Evolutionary conservation across 2,797 vertebrate genomes (phyloP).

Genomic region (Babyrousa celebensis): DNA sequence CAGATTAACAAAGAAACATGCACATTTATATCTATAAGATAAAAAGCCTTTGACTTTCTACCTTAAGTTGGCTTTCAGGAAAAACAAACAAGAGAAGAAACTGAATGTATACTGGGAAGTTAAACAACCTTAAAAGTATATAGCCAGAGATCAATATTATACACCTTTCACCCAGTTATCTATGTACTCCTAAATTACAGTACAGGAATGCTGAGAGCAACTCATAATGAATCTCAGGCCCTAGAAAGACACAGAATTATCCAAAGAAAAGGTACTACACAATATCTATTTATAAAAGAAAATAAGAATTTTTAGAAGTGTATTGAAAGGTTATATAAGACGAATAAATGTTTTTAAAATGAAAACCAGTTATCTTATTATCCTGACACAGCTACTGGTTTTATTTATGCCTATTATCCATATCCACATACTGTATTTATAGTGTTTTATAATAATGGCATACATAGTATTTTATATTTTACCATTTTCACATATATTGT

Average conservation of each 20-base stretch:
- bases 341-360: conserved; percentile 29
- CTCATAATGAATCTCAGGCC: neutral
- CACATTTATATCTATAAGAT: neutral
- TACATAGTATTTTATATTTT: conserved; percentile 16
- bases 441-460: conserved; percentile 23
- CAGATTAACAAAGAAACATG: neutral
- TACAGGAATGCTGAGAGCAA: neutral
- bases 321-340: conserved; percentile 46
- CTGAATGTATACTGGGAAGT: neutral
- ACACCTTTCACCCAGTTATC: neutral
- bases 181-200: conserved; percentile 18
- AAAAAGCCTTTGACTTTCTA: neutral
- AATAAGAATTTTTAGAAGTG: conserved; percentile 4
- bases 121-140: conserved; percentile 1
- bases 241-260: neutral
- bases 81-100: neutral
- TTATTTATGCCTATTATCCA: conserved; percentile 28
- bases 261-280: neutral
- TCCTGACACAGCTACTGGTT: neutral
- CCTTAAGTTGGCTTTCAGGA: neutral
- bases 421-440: neutral
- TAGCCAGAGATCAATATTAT: neutral
- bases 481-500: conserved; percentile 24
- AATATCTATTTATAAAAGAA: conserved; percentile 53
- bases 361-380: conserved; percentile 44